A percentile compares a stretch with the other conserved stretches of the same genome.
phyloP scores from a whole-genome alignment of 2,888 invertebrate genomes.

The Tipula lateralis region DNA sequence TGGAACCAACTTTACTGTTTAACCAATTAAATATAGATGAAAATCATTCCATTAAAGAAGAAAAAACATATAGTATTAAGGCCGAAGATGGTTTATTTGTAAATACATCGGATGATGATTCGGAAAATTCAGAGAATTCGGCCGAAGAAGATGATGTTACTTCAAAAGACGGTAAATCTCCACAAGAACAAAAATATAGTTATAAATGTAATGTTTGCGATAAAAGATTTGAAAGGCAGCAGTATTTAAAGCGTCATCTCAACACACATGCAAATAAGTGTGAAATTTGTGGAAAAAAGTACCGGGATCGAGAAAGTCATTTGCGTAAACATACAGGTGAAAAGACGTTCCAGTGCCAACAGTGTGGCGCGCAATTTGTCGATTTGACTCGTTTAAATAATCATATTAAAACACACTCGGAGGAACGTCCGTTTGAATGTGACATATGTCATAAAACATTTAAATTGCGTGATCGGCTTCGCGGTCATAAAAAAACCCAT shows the following conservation, averaged over 20 bases:
- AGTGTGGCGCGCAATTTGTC: background rate
- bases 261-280: background rate
- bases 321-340: background rate
- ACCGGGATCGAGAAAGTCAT: background rate
- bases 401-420: background rate
- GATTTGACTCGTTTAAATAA: conserved; percentile 2
- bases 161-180: background rate
- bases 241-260: background rate
- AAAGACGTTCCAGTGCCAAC: background rate
- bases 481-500: conserved; percentile 20
- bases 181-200: background rate
- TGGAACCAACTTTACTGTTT: background rate
- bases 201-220: conserved; percentile 2
- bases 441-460: background rate
- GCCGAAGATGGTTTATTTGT: background rate
- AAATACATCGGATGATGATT: background rate
- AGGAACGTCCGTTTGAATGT: background rate
- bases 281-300: background rate
- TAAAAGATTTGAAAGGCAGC: background rate
- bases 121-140: background rate
- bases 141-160: background rate
- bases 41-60: background rate
- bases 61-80: background rate
- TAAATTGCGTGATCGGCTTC: conserved; percentile 7
- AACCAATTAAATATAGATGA: background rate